Base-by-base conservation (phyloP, 2,888 invertebrate genomes). In the Rugalucina vietnamica region DNA sequence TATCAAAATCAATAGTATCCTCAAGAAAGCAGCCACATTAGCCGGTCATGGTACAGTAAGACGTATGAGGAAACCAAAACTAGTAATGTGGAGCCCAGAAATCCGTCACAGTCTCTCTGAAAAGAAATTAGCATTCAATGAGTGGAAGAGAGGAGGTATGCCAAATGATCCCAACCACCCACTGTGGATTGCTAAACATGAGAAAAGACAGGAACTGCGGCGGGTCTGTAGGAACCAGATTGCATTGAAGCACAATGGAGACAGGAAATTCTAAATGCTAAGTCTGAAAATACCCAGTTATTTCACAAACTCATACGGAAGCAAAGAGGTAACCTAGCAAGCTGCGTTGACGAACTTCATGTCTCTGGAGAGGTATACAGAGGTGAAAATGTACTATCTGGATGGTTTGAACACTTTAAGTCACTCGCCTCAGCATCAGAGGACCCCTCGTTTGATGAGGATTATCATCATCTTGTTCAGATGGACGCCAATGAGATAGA, bases 11-110 rank as follows among this genome's bases (percentile, higher is more conserved):
- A 37, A 39, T 43, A 10, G 24, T n/a, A 43, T 49, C 21, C 14
- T 73, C 4, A 3, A 73, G 2, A 12, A 2, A 27, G 39, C 54
- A 39, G 76, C 60, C 36, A 10, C 0, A 21, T 24, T 34, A 2
- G 34, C 60, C n/a, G 24, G 60, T 29, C 27, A 39, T 1, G 18
- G 21, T 0, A 29, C 18, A 18, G 36, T 39, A 0, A 76, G 34
- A 18, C 57, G 1, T 2, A 57, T n/a, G 18, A n/a, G 57, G 29
- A 74, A 74, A 50, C 76, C 76, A 8, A 65, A 76, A 27, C 29
- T 65, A 39, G 36, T 37, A 10, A 43, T 76, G 32, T 76, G 76
- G 76, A 76, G 34, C 12, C 39, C 76, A 29, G 65, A 60, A 24
- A 76, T 76, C 34, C 18, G 36, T 27, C n/a, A 12, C 5, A 27